Conservation (phyloP, 2,113 vertebrate genomes). For the Neolamprologus kungweensis region DNA sequence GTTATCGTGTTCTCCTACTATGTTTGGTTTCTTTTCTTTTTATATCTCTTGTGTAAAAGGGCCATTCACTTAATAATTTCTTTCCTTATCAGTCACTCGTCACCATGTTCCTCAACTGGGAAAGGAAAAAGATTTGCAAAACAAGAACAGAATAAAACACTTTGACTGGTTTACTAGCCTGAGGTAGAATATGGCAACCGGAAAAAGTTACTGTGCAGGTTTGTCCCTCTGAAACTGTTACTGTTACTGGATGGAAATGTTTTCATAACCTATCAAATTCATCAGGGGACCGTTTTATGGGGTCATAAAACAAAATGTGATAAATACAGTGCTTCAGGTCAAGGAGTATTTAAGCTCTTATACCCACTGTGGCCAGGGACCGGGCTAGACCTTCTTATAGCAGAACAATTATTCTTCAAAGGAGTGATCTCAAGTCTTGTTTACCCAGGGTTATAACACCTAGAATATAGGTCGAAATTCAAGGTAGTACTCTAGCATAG, state of each 20-base stretch:
- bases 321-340: constrained; percentile 58
- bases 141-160: not conserved
- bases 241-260: constrained; percentile 52
- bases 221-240: constrained; percentile 36
- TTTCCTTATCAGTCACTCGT: not conserved
- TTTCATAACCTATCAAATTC: constrained; percentile 69
- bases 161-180: constrained; percentile 27
- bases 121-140: not conserved
- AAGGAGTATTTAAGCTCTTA: constrained; percentile 42
- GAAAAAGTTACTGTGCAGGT: constrained; percentile 24
- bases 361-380: not conserved
- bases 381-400: not conserved
- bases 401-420: constrained; percentile 8
- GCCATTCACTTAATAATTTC: not conserved
- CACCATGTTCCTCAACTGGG: not conserved
- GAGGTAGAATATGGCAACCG: constrained; percentile 6
- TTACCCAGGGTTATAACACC: not conserved
- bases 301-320: constrained; percentile 57
- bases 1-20: not conserved
- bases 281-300: constrained; percentile 60
- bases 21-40: not conserved
- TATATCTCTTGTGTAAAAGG: not conserved
- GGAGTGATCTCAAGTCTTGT: constrained; percentile 6
- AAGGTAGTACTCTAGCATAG: not conserved
- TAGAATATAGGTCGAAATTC: not conserved